Conservation (phyloP, 2,113 vertebrate species). For the Synodontis membranacea region DNA sequence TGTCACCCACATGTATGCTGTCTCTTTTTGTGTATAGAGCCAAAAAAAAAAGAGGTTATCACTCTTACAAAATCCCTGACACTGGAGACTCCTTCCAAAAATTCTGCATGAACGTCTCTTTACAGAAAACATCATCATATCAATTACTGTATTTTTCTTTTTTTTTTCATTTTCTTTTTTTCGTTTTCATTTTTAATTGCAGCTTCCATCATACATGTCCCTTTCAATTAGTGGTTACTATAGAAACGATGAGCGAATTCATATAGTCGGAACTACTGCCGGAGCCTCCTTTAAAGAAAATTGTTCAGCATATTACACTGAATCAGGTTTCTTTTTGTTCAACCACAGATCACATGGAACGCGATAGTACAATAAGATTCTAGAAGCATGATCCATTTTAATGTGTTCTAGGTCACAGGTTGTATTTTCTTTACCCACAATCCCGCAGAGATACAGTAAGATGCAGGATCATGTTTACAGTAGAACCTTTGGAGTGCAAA, state of each 20-base stretch:
- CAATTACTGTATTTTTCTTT: background rate
- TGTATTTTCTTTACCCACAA: background rate
- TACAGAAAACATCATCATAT: background rate
- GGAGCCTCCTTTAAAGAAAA: background rate
- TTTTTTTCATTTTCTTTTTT: no score
- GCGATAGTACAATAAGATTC: background rate
- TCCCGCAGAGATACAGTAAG: background rate
- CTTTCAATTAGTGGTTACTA: background rate
- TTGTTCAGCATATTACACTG: background rate
- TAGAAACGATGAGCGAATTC: background rate
- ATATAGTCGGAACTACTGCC: background rate
- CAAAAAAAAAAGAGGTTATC: fast-evolving
- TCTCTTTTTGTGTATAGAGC: background rate
- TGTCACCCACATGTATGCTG: background rate
- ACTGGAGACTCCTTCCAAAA: background rate
- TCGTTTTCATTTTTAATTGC: no score
- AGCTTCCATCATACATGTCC: background rate
- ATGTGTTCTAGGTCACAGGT: background rate
- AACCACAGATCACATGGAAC: background rate
- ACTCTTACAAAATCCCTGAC: background rate
- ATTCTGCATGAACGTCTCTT: background rate
- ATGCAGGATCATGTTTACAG: background rate
- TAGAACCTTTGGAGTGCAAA: background rate
- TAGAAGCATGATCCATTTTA: background rate
- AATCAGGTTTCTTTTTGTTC: background rate